Base-by-base conservation (phyloP, 2,888 invertebrate genomes). In the Nezara viridula region DNA sequence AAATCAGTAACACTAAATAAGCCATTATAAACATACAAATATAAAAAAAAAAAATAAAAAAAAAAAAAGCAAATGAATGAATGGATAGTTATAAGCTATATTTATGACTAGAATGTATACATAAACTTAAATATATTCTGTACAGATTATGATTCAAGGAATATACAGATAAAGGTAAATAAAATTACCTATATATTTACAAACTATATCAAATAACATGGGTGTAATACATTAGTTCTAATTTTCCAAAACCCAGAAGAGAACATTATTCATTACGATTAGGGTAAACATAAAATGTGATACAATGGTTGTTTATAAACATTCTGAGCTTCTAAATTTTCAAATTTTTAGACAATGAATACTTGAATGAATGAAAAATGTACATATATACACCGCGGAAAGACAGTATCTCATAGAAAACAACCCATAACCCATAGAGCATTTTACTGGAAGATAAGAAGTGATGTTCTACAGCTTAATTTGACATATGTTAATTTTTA, bases 91-190 rank as follows among this genome's bases (percentile, higher is more conserved):
- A 77, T 40, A 73, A 19, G n/a, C 32, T 73, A 73, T 16, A 37
- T 73, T 37, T 37, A 27, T 73, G 2, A 77, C 40, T 37, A 77
- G 40, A 40, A 40, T 40, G 24, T 40, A 40, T 16, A 77, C 77
- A 77, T 24, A 40, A 24, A 40, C 40, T 77, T 77, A 77, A 77
- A 77, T 40, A 77, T 77, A 77, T 9, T 77, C 24, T 77, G 40
- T 77, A 77, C 77, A 77, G 24, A 40, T 40, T 27, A 77, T 16
- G 24, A 77, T 77, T 77, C 37, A 77, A 77, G 14, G 5, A 40
- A 21, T 21, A 40, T 77, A 77, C 37, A 77, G 3, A 77, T 40
- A 24, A 77, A 27, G 21, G 40, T 40, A 3, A 40, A 40, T 4
- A 77, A 37, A 77, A 77, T 9, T 73, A 77, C 40, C 21, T 24